A percentile compares a stretch with the other conserved stretches of the same genome.
These are phyloP conservation scores for Tangara arthus DNA, from an alignment of 2,797 vertebrate genomes.

Conservation along the genomic window DNA sequence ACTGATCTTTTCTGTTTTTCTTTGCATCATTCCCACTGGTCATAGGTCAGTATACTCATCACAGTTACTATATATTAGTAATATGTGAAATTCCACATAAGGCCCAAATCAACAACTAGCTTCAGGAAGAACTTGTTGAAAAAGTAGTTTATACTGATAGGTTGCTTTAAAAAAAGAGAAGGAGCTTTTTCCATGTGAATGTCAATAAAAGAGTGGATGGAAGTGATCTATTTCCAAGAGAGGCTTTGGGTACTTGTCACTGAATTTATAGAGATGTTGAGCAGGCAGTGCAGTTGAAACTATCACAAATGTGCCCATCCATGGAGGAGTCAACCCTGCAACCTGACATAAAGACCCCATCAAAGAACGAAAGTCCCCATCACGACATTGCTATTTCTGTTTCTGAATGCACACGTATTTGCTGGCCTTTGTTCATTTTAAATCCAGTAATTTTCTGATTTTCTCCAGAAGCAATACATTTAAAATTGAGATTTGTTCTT, in stretches of 20 bases:
- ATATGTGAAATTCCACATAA: not conserved
- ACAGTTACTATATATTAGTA: not conserved
- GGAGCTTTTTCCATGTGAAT: not conserved
- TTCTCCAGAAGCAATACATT: not conserved
- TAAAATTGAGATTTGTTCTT: not conserved
- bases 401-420: not conserved
- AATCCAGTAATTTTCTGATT: not conserved
- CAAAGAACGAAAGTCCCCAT: not conserved
- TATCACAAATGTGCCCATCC: not conserved
- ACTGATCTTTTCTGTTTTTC: not conserved
- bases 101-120: not conserved
- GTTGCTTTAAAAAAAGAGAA: not conserved
- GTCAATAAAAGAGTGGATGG: not conserved
- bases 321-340: not conserved
- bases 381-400: not conserved
- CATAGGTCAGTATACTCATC: not conserved
- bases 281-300: not conserved
- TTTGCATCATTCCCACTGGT: not conserved
- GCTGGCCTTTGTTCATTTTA: not conserved
- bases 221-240: not conserved
- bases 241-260: not conserved
- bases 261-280: not conserved
- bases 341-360: not conserved
- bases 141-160: not conserved
- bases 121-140: not conserved